Percentiles rank a stretch among this genome's conserved stretches.
These are phyloP conservation scores for Caenorhabditis plicata DNA, from an alignment of 2,888 invertebrate genomes.

Conservation along the genomic window DNA sequence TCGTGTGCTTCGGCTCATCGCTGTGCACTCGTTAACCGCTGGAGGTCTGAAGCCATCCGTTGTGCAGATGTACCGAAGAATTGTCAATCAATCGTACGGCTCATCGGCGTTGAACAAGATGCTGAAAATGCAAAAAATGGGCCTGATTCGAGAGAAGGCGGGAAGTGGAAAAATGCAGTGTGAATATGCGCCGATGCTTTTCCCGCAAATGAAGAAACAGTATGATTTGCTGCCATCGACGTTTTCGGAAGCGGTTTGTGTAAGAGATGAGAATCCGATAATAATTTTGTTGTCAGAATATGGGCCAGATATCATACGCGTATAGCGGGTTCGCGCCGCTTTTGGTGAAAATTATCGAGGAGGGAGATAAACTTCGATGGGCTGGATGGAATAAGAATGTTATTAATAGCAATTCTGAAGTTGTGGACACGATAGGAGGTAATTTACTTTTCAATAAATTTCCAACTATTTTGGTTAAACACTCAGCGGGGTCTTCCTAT, in stretches of 20 bases:
- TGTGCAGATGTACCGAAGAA: constrained; percentile 71
- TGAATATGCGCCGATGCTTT: constrained; percentile 37
- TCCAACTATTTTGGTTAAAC: too few relatives aligned
- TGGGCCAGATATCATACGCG: constrained; percentile 85
- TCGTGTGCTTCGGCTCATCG: constrained; percentile 75
- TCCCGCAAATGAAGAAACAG: constrained; percentile 34
- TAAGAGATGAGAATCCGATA: background rate
- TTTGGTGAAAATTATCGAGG: constrained; percentile 77
- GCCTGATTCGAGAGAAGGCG: constrained; percentile 52
- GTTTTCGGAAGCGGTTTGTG: constrained; percentile 17
- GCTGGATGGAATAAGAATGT: constrained; percentile 39
- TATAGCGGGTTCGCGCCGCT: constrained; percentile 90
- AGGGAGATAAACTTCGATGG: constrained; percentile 63
- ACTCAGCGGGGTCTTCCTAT: background rate
- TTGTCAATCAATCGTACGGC: constrained; percentile 57
- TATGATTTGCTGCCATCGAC: constrained; percentile 35
- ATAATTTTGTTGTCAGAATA: constrained; percentile 68
- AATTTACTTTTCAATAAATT: too few relatives aligned
- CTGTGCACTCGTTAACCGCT: constrained; percentile 87
- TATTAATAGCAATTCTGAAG: constrained; percentile 5
- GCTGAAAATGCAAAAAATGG: constrained; percentile 60
- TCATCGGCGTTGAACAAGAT: constrained; percentile 47
- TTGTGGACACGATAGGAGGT: too few relatives aligned
- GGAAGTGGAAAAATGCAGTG: constrained; percentile 34
- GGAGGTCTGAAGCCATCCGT: constrained; percentile 90